Conservation (phyloP, 2,888 invertebrate species). For the Cartodere bifasciata region DNA sequence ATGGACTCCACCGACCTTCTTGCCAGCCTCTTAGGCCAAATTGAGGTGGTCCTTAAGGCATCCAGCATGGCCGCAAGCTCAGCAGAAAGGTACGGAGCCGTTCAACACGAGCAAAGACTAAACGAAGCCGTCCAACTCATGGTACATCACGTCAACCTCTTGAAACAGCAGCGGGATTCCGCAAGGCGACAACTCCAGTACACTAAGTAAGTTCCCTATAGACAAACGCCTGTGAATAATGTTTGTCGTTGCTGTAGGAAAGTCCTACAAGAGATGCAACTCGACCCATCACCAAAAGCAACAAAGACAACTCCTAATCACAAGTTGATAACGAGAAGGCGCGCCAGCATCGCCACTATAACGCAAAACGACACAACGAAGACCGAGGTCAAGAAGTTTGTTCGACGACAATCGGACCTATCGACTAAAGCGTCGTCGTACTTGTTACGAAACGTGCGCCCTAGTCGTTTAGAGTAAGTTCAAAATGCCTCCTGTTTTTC, state of each 20-base stretch:
- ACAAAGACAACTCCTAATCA: slow-evolving; percentile 13
- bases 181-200: slow-evolving; percentile 44
- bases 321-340: slow-evolving; percentile 33
- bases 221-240: too few species aligned
- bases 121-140: slow-evolving; percentile 44
- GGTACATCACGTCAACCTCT: slow-evolving; percentile 43
- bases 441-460: slow-evolving; percentile 30
- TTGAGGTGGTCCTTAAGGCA: slow-evolving; percentile 29
- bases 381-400: slow-evolving; percentile 21
- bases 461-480: slow-evolving; percentile 33
- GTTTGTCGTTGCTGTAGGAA: too few species aligned
- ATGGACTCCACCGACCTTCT: slow-evolving; percentile 40
- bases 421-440: slow-evolving; percentile 24
- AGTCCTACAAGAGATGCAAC: slow-evolving; percentile 3
- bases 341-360: slow-evolving; percentile 43
- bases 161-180: slow-evolving; percentile 42
- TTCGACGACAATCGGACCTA: slow-evolving; percentile 29
- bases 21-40: slow-evolving; percentile 39
- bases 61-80: slow-evolving; percentile 28
- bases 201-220: slow-evolving; percentile 39
- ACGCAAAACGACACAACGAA: slow-evolving; percentile 24
- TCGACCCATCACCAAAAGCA: slow-evolving; percentile 8
- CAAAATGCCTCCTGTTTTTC: slow-evolving; percentile 1
- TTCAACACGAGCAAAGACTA: slow-evolving; percentile 44
- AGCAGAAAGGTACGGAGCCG: slow-evolving; percentile 40